Conservation (phyloP, 2,113 vertebrate genomes). For the Salvelinus fontinalis region DNA sequence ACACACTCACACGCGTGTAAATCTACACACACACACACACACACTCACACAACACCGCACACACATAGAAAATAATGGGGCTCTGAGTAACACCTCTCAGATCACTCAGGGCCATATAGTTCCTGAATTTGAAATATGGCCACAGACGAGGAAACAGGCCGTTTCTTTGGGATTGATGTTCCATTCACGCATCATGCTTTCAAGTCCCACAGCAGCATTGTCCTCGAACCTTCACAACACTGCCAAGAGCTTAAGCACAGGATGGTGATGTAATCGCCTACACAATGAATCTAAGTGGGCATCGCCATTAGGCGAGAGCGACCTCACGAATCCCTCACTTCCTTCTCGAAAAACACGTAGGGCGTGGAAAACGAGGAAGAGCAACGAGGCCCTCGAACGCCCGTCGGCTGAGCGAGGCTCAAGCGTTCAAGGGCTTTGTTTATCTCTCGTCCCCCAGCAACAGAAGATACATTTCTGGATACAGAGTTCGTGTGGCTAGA, state of each 20-base stretch:
- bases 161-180: slow-evolving; percentile 13
- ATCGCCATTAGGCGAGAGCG: background rate
- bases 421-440: background rate
- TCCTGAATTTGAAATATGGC: background rate
- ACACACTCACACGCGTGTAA: slow-evolving; percentile 14
- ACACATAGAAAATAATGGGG: slow-evolving; percentile 6
- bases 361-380: background rate
- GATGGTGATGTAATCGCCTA: slow-evolving; percentile 28
- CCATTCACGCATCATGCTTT: slow-evolving; percentile 1
- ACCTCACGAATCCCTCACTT: background rate
- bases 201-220: slow-evolving; percentile 18
- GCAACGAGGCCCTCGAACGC: slow-evolving; percentile 28
- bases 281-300: slow-evolving; percentile 26
- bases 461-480: no score
- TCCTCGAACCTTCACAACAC: slow-evolving; percentile 31
- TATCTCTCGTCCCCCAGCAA: no score
- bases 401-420: background rate
- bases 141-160: background rate
- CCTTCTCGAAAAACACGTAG: background rate
- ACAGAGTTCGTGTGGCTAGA: background rate
- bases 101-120: background rate
- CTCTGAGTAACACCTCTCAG: background rate
- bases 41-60: slow-evolving; percentile 17
- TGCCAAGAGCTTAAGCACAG: slow-evolving; percentile 36
- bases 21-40: slow-evolving; percentile 13